These are phyloP conservation scores for Elegia similella DNA, from an alignment of 2,888 invertebrate genomes.

Conservation along the genomic window DNA sequence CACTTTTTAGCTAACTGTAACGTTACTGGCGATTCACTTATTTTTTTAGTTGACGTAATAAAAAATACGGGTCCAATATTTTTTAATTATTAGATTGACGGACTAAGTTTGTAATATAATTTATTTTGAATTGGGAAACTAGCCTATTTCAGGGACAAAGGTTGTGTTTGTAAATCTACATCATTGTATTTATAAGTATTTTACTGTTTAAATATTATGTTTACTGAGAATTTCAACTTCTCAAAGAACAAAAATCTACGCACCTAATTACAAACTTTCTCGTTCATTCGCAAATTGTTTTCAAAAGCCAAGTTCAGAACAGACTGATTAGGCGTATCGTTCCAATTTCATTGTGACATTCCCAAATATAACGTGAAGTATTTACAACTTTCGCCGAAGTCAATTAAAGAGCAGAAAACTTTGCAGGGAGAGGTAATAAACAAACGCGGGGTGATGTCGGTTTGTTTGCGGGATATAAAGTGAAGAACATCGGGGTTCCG, in stretches of 20 bases:
- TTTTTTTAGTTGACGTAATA: no score
- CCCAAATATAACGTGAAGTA: conserved; percentile 34
- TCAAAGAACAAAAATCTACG: not conserved
- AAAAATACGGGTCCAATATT: no score
- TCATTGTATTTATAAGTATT: no score
- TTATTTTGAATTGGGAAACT: no score
- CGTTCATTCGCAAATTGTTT: not conserved
- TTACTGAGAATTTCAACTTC: no score
- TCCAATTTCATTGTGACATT: conserved; percentile 17
- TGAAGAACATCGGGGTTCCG: conserved; percentile 50
- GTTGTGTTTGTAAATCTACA: no score
- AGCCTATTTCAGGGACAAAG: no score
- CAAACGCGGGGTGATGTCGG: conserved; percentile 65
- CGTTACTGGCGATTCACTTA: no score
- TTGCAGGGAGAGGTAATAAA: conserved; percentile 60
- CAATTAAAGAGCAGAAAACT: conserved; percentile 57
- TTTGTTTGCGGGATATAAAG: conserved; percentile 77
- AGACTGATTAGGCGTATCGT: conserved; percentile 5
- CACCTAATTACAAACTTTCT: not conserved
- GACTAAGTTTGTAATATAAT: no score
- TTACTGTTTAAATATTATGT: no score
- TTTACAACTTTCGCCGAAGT: conserved; percentile 52
- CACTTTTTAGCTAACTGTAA: no score
- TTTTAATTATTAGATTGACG: no score
- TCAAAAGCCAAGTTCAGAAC: conserved; percentile 2